Conservation (phyloP, 2,797 vertebrate species). For the Tympanoctomys barrerae region DNA sequence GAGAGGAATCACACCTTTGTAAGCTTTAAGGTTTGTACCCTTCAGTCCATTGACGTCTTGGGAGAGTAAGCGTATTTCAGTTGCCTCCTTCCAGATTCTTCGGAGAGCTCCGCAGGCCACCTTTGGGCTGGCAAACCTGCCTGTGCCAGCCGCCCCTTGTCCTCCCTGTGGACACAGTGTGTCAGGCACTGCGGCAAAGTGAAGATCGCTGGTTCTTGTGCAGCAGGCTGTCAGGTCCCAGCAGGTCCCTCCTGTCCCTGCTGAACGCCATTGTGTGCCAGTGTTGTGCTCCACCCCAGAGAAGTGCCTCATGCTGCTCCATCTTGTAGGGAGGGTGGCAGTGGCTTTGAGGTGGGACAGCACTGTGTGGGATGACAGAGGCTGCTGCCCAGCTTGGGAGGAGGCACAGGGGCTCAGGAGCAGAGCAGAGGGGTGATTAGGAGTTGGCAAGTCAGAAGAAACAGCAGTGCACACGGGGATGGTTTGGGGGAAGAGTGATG, state of each 20-base stretch:
- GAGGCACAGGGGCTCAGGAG: neutral
- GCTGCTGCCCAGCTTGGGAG: neutral
- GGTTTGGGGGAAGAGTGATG: neutral
- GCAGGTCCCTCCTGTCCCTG: neutral
- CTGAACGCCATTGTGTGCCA: neutral
- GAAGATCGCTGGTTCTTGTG: neutral
- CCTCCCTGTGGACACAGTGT: neutral
- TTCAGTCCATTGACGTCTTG: neutral
- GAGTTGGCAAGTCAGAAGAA: neutral
- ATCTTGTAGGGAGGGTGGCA: neutral
- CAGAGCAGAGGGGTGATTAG: neutral
- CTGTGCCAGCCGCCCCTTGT: neutral
- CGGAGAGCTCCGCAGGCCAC: neutral
- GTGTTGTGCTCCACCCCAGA: neutral
- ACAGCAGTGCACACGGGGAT: neutral
- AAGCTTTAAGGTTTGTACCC: neutral
- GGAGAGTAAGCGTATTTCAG: constrained; percentile 12
- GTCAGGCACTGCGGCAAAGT: neutral
- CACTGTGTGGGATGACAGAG: neutral
- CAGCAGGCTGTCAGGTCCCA: neutral
- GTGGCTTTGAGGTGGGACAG: neutral
- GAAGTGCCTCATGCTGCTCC: neutral
- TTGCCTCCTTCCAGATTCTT: constrained; percentile 35
- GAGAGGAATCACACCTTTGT: neutral
- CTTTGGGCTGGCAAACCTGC: neutral